Percentiles rank a stretch among this genome's conserved stretches.
These are phyloP conservation scores for Lophura nycthemera DNA, from an alignment of 2,113 vertebrate species.

Conservation along the genomic window DNA sequence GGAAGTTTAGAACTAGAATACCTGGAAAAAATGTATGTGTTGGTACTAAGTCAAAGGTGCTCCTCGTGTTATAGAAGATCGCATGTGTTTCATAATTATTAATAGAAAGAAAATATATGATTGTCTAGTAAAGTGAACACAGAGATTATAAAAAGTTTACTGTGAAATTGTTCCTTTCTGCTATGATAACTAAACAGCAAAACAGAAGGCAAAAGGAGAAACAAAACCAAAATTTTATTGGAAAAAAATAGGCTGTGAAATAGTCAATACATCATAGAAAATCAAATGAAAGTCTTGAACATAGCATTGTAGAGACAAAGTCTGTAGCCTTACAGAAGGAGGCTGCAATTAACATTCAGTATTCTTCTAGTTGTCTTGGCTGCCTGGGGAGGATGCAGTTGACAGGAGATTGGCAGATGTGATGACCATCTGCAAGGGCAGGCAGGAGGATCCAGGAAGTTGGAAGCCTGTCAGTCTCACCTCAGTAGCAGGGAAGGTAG, in stretches of 20 bases:
- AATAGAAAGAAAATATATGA: not conserved
- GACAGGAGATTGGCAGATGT: not conserved
- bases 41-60: not conserved
- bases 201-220: not conserved
- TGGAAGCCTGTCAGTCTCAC: not conserved
- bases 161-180: not conserved
- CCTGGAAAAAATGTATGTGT: fast-evolving
- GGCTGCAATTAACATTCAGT: not conserved
- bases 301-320: not conserved
- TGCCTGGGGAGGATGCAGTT: not conserved
- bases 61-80: not conserved
- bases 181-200: not conserved
- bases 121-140: not conserved
- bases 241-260: not conserved
- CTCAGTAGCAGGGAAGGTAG: not conserved
- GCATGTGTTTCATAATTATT: not conserved
- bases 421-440: not conserved
- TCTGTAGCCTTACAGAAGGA: not conserved
- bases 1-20: not conserved
- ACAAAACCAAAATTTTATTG: not conserved
- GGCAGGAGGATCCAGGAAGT: not conserved
- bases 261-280: not conserved
- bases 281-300: not conserved
- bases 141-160: not conserved
- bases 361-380: not conserved